Base-by-base conservation (phyloP, 2,797 vertebrate species). In the Poecilia wingei region DNA sequence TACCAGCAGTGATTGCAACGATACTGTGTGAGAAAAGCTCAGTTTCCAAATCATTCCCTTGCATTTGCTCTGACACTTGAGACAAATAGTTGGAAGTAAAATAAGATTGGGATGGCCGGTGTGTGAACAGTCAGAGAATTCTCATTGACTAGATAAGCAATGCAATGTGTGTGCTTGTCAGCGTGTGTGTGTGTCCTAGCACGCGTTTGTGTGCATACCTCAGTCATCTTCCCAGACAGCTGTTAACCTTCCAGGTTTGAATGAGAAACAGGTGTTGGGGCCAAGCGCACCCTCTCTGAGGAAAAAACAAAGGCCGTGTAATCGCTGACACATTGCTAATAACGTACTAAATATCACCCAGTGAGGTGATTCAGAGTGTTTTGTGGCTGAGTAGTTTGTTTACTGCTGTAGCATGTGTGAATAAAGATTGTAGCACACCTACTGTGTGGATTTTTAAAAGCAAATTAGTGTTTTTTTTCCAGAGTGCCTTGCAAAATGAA, bases 211-310 rank as follows among this genome's bases (percentile, higher is more conserved):
- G 53, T 51, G 53, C n/a, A 70, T 68, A 73, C 51, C 84, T 90
- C 79, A 75, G 61, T 88, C 80, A 82, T 88, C 74, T 84, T 86
- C 71, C 61, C 86, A 84, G 79, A 83, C 90, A 89, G 85, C 87
- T 90, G 91, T 90, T 88, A 90, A 88, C 84, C 84, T 90, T 91
- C 80, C 80, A 90, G 86, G 88, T 88, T 89, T 85, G 79, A 92
- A 93, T 91, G 86, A 87, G 88, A 93, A 93, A 93, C 89, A 93
- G 91, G 90, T 93, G 91, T 74, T 49, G 81, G 61, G 77, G 80
- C 84, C 85, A 89, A 86, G 77, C 46, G 69, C 69, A 77, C 55
- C 45, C 79, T 77, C 76, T 75, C 5, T 0, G 46, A 87, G 83
- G 73, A 84, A 88, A 77, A 77, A 78, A 68, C 72, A 47, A 83